Percentiles rank a stretch among this genome's conserved stretches.
Evolutionary conservation across 2,797 vertebrate genomes (phyloP).

Genomic region (Platalea minor): DNA sequence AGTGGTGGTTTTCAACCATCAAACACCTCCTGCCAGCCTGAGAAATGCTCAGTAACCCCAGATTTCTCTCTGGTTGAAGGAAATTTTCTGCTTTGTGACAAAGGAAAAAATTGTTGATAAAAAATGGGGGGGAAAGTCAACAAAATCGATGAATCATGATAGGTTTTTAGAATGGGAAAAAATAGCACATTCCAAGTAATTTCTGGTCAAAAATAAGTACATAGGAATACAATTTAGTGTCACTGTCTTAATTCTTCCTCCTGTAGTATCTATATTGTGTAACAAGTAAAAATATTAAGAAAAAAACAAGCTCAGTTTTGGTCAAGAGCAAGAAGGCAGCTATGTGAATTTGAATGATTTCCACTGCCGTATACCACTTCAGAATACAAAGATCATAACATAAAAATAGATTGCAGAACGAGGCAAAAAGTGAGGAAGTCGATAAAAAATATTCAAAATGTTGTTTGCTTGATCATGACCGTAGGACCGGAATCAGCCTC

Average conservation of each 20-base stretch:
- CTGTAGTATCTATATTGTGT: background rate
- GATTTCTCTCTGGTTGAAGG: background rate
- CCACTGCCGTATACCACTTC: background rate
- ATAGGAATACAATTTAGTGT: background rate
- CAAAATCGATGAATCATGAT: background rate
- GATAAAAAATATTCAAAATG: background rate
- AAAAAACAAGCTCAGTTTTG: background rate
- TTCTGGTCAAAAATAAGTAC: background rate
- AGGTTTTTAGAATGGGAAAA: background rate
- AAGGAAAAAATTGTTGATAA: background rate
- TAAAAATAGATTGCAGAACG: background rate
- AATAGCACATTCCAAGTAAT: background rate
- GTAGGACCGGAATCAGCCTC: background rate
- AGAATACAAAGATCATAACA: background rate
- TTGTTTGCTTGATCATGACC: background rate
- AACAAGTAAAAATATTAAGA: background rate
- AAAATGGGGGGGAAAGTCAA: background rate
- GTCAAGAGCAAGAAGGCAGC: background rate
- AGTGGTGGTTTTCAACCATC: background rate
- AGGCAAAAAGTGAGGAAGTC: background rate
- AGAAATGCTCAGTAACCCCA: background rate
- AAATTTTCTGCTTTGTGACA: background rate
- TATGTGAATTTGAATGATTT: background rate
- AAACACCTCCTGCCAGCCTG: background rate
- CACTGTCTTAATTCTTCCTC: background rate